phyloP scores from a whole-genome alignment of 2,888 invertebrate genomes.

The Autographa gamma region DNA sequence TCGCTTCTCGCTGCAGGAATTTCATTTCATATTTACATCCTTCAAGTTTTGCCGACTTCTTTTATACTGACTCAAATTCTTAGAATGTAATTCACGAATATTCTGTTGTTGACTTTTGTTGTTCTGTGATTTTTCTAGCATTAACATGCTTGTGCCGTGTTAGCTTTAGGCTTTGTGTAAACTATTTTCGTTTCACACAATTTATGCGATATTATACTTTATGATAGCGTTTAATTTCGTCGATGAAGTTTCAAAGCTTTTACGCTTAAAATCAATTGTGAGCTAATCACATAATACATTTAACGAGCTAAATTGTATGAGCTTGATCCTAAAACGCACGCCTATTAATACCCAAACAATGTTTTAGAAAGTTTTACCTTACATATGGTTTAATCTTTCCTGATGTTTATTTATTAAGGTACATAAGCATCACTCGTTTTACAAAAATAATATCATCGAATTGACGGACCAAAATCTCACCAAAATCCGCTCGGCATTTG shows the following conservation, averaged over 20 bases:
- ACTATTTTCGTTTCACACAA: no score
- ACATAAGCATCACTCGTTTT: neutral
- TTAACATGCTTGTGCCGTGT: no score
- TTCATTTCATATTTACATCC: conserved; percentile 60
- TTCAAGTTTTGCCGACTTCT: conserved; percentile 34
- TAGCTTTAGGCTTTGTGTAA: neutral
- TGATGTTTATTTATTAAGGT: no score
- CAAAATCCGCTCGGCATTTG: conserved; percentile 12
- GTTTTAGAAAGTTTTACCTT: neutral
- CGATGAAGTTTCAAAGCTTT: neutral
- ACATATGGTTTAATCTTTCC: no score
- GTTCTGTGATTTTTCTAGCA: neutral
- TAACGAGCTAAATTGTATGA: conserved; percentile 2
- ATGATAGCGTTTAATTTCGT: neutral
- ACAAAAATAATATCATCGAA: neutral
- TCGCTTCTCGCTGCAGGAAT: conserved; percentile 58
- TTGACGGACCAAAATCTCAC: neutral
- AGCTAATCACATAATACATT: conserved; percentile 3
- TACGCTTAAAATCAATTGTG: neutral
- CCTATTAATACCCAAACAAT: neutral
- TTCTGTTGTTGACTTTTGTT: neutral
- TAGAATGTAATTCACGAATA: conserved; percentile 26
- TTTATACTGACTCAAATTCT: conserved; percentile 21
- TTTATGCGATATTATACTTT: no score
- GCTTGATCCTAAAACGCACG: neutral